These are phyloP conservation scores for Patiria pectinifera DNA, from an alignment of 53 echinoderm and acorn worm species.

Conservation along the genomic window DNA sequence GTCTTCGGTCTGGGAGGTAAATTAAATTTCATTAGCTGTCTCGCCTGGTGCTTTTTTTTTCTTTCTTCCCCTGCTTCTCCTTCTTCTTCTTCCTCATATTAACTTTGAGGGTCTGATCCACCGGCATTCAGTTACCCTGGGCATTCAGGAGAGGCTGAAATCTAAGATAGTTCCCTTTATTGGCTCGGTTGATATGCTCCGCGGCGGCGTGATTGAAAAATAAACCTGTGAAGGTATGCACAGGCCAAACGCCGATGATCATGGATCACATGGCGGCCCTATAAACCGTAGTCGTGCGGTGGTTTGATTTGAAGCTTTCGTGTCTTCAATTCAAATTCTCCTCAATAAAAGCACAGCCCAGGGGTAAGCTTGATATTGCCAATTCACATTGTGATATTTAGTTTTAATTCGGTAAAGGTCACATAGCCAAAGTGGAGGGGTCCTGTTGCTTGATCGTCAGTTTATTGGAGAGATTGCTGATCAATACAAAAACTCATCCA, in stretches of 20 bases:
- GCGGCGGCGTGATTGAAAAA: background rate
- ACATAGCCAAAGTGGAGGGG: background rate
- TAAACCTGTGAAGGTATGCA: conserved; percentile 9
- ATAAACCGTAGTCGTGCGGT: background rate
- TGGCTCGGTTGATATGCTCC: conserved; percentile 10
- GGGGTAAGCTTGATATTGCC: background rate
- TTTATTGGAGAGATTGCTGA: too few species aligned
- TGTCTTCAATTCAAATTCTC: background rate
- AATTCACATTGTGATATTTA: background rate
- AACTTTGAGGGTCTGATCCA: conserved; percentile 6
- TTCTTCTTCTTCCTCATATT: background rate
- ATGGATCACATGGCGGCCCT: background rate
- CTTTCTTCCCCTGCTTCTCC: too few species aligned
- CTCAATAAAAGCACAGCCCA: background rate
- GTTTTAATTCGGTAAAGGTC: background rate
- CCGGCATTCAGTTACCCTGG: conserved; percentile 24
- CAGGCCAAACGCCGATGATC: background rate
- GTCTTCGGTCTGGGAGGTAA: conserved; percentile 33
- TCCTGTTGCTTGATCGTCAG: too few species aligned
- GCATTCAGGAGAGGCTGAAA: conserved; percentile 31
- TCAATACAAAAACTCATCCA: too few species aligned
- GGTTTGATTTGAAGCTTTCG: background rate
- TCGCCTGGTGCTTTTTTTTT: background rate
- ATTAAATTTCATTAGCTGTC: conserved; percentile 50
- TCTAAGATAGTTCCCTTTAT: conserved; percentile 15